phyloP scores from a whole-genome alignment of 2,113 vertebrate genomes.

The Zosterops borbonicus region DNA sequence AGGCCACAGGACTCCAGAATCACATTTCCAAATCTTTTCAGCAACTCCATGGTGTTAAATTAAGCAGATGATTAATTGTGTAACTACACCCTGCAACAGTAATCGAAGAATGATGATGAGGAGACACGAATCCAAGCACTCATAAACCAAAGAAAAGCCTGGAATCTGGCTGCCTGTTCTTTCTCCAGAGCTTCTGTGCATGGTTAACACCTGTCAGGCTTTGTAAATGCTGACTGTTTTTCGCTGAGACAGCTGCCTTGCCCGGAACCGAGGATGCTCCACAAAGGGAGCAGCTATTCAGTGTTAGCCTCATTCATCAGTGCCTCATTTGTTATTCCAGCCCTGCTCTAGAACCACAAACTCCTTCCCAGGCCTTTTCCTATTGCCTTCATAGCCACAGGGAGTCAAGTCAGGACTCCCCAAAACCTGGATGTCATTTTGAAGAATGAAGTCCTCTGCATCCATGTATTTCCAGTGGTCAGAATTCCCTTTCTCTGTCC shows the following conservation, averaged over 20 bases:
- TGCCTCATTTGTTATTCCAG: not conserved
- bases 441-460: not conserved
- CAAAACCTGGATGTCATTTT: not conserved
- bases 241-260: not conserved
- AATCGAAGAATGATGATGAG: not conserved
- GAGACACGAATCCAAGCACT: not conserved
- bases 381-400: rapidly evolving
- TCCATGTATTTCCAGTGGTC: not conserved
- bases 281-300: not conserved
- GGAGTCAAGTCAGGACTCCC: not conserved
- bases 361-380: not conserved
- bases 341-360: not conserved
- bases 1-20: not conserved
- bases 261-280: not conserved
- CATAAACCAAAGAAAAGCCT: not conserved
- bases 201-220: not conserved
- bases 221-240: not conserved
- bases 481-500: not conserved
- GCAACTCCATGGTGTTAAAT: not conserved
- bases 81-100: not conserved
- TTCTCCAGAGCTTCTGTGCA: not conserved
- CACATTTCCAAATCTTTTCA: not conserved
- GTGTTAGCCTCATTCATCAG: not conserved
- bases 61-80: not conserved
- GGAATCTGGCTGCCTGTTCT: not conserved